Conservation (phyloP, 1,140 invertebrate genomes). For the Brachionus calyciflorus region DNA sequence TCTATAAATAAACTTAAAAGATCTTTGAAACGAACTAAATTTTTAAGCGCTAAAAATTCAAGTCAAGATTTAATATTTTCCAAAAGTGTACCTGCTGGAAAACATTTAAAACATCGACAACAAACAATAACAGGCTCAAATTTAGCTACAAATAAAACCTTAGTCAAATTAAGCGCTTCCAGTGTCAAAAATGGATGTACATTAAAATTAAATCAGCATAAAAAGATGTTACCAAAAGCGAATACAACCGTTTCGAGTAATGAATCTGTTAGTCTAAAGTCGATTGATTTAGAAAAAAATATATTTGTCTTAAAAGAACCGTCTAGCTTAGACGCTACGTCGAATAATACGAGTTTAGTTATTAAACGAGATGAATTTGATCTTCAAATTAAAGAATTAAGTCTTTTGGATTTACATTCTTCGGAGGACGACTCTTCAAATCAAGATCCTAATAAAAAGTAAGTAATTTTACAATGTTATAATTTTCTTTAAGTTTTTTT, state of each 20-base stretch:
- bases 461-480: not conserved
- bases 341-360: not conserved
- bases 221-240: not conserved
- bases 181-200: too few relatives aligned
- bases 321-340: not conserved
- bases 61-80: not conserved
- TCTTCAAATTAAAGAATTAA: constrained; percentile 25
- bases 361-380: constrained; percentile 27
- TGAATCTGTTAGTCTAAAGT: not conserved
- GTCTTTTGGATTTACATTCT: constrained; percentile 34
- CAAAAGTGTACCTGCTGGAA: not conserved
- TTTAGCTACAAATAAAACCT: not conserved
- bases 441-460: not conserved
- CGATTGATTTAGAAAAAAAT: not conserved
- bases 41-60: not conserved
- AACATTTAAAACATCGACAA: constrained; percentile 9
- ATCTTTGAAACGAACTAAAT: not conserved
- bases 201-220: not conserved
- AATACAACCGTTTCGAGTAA: not conserved
- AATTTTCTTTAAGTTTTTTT: not conserved
- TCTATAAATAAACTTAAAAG: not conserved
- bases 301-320: not conserved
- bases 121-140: too few relatives aligned
- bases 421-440: constrained; percentile 23
- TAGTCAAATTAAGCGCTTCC: not conserved